A percentile compares a stretch with the other conserved stretches of the same genome.
Conservation (phyloP, 2,113 vertebrate species). For the Carettochelys insculpta region DNA sequence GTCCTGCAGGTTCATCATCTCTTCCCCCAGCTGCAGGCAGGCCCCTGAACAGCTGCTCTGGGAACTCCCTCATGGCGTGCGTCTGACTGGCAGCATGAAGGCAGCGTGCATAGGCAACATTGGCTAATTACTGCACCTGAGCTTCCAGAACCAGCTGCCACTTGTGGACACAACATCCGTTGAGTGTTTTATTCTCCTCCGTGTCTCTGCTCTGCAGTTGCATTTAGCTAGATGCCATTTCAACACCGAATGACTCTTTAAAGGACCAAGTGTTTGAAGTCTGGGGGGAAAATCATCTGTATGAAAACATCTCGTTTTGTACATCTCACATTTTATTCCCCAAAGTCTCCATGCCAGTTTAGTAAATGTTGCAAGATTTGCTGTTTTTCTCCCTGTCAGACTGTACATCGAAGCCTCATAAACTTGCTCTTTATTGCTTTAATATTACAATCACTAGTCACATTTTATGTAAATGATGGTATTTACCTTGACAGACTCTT, state of each 20-base stretch:
- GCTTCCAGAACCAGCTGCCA: neutral
- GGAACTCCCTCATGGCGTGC: no score
- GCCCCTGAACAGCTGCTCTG: neutral
- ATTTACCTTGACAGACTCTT: constrained; percentile 77
- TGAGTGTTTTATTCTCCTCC: neutral
- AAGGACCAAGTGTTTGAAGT: neutral
- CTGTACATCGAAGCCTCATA: constrained; percentile 74
- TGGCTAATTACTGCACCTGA: neutral
- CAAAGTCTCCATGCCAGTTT: constrained; percentile 54
- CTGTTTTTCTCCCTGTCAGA: constrained; percentile 58
- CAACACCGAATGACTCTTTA: neutral
- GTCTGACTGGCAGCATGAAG: neutral
- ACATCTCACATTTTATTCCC: constrained; percentile 40
- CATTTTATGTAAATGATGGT: constrained; percentile 72
- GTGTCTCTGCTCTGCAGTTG: neutral
- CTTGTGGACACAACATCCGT: neutral
- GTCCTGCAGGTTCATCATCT: neutral
- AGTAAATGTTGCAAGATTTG: constrained; percentile 65
- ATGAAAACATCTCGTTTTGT: constrained; percentile 30
- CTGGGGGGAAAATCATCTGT: constrained; percentile 16
- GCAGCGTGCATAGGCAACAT: neutral
- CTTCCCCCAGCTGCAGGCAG: neutral
- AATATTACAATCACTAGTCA: constrained; percentile 71
- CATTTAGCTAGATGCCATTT: neutral
- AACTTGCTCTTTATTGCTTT: constrained; percentile 75